phyloP scores from a whole-genome alignment of 2,888 invertebrate species.

The Elysia crispata region DNA sequence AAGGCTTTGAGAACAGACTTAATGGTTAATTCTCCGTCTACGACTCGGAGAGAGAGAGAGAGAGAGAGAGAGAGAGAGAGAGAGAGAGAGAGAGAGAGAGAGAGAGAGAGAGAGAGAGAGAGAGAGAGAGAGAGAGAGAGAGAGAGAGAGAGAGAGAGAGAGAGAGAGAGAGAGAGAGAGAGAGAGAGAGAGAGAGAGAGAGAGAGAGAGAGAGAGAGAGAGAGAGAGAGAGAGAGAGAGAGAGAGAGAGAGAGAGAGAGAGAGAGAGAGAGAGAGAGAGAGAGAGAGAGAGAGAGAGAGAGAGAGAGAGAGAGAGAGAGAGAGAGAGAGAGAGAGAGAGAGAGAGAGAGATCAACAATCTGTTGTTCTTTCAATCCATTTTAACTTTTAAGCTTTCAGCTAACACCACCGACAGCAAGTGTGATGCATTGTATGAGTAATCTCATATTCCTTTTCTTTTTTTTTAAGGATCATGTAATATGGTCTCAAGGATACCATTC shows the following conservation, averaged over 20 bases:
- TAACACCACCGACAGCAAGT: too few species aligned
- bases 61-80: constrained; percentile 19
- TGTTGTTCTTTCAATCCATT: too few species aligned
- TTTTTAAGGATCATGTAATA: too few species aligned
- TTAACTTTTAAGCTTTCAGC: too few species aligned
- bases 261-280: neutral
- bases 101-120: constrained; percentile 20
- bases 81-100: constrained; percentile 18
- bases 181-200: constrained; percentile 14
- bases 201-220: constrained; percentile 21
- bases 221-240: constrained; percentile 30
- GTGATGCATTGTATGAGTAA: too few species aligned
- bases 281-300: neutral
- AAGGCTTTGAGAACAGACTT: too few species aligned
- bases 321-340: too few species aligned
- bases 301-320: too few species aligned
- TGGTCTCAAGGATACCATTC: too few species aligned
- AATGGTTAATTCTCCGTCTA: too few species aligned
- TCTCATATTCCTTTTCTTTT: too few species aligned
- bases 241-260: constrained; percentile 32
- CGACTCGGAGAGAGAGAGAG: constrained; percentile 9
- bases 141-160: neutral
- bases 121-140: constrained; percentile 29
- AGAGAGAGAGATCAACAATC: too few species aligned
- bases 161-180: constrained; percentile 32